Evolutionary conservation across 2,888 invertebrate species (phyloP).

Genomic region (Malthinus flaveolus): DNA sequence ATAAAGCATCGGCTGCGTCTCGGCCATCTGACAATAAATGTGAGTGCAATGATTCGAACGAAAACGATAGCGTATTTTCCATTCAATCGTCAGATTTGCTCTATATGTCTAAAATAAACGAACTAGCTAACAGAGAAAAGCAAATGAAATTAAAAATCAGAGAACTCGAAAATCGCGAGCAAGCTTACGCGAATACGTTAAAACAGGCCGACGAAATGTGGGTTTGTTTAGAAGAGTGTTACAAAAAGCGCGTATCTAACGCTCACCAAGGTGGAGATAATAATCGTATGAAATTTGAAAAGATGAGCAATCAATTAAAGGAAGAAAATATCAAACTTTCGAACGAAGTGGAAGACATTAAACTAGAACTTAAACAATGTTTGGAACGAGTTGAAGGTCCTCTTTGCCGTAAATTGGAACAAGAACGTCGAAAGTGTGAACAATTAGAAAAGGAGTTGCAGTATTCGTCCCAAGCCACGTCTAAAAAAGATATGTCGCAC

Average conservation of each 20-base stretch:
- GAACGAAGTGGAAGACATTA: conserved; percentile 47
- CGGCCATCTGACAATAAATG: neutral
- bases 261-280: conserved; percentile 7
- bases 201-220: conserved; percentile 66
- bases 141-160: conserved; percentile 64
- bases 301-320: conserved; percentile 40
- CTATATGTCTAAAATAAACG: conserved; percentile 56
- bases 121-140: conserved; percentile 60
- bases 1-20: neutral
- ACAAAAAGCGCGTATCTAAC: conserved; percentile 7
- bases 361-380: conserved; percentile 47
- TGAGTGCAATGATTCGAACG: neutral
- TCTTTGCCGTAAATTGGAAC: conserved; percentile 34
- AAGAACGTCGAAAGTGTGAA: conserved; percentile 39
- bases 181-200: conserved; percentile 70
- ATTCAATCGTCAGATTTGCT: conserved; percentile 50
- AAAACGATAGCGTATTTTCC: conserved; percentile 23
- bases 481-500: conserved; percentile 36
- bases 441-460: conserved; percentile 44
- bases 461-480: conserved; percentile 25
- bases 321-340: conserved; percentile 45
- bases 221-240: conserved; percentile 10
- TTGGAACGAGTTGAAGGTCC: conserved; percentile 50
- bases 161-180: conserved; percentile 66
- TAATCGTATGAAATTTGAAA: conserved; percentile 27